Evolutionary conservation across 1,140 invertebrate genomes (phyloP).

Genomic region (Drosophila obscura): DNA sequence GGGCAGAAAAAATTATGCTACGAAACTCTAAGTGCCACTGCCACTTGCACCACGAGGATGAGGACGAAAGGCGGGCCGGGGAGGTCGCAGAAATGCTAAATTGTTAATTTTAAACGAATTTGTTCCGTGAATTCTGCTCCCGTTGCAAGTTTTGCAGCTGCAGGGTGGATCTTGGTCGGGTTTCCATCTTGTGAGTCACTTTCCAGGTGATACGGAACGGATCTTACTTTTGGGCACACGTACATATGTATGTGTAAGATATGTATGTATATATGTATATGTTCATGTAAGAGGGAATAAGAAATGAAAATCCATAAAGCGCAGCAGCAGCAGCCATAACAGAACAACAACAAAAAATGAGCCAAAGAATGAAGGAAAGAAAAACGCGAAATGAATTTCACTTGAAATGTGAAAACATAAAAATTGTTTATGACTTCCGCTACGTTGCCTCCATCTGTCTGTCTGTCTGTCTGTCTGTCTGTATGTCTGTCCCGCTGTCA

Average conservation of each 20-base stretch:
- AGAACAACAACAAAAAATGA: constrained; percentile 33
- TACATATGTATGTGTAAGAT: neutral
- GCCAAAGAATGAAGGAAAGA: constrained; percentile 52
- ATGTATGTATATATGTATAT: constrained; percentile 41
- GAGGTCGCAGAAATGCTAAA: constrained; percentile 70
- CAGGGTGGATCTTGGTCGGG: neutral
- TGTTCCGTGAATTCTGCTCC: neutral
- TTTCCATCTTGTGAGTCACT: constrained; percentile 4
- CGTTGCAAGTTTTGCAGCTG: constrained; percentile 28
- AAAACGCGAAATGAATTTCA: constrained; percentile 81
- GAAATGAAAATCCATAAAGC: constrained; percentile 77
- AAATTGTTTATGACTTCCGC: constrained; percentile 82
- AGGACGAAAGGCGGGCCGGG: neutral
- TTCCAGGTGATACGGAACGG: constrained; percentile 44
- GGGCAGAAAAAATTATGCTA: constrained; percentile 41
- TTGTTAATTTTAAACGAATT: constrained; percentile 77
- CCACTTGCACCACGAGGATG: constrained; percentile 15
- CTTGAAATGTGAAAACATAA: constrained; percentile 82
- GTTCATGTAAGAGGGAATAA: constrained; percentile 64
- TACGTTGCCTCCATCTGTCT: constrained; percentile 65
- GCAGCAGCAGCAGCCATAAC: constrained; percentile 80
- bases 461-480: constrained; percentile 25
- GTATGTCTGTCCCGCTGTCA: constrained; percentile 1
- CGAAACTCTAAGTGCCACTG: constrained; percentile 33
- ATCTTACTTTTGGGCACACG: neutral